These are phyloP conservation scores for Sicus ferrugineus DNA, from an alignment of 2,888 invertebrate genomes.

Conservation along the genomic window DNA sequence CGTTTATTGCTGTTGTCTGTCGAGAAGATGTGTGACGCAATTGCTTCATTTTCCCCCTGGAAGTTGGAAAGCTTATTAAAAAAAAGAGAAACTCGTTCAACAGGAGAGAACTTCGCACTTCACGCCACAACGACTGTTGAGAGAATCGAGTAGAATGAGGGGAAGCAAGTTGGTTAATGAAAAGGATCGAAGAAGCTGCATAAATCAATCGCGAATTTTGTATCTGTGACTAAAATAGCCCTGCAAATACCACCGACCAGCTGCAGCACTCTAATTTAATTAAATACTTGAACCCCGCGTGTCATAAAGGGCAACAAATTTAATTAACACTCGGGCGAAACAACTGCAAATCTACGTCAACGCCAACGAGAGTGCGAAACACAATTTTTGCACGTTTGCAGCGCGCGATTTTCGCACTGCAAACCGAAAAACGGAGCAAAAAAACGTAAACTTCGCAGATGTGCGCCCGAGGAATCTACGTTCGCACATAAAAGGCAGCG, in stretches of 20 bases:
- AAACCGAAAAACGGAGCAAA: neutral
- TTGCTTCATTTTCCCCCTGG: too few species aligned
- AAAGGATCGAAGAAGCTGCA: neutral
- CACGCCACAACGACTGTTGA: neutral
- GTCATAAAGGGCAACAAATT: neutral
- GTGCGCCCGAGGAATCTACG: too few species aligned
- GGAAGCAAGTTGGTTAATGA: neutral
- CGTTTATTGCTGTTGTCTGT: too few species aligned
- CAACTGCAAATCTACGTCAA: neutral
- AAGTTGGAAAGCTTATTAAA: too few species aligned
- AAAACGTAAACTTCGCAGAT: neutral
- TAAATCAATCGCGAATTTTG: too few species aligned
- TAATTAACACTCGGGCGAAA: conserved; percentile 4
- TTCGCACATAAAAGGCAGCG: too few species aligned
- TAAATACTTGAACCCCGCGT: neutral
- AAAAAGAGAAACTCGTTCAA: too few species aligned
- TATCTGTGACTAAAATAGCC: too few species aligned
- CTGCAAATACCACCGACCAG: too few species aligned
- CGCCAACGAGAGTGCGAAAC: neutral
- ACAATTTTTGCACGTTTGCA: neutral
- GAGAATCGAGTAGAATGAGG: neutral
- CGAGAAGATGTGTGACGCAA: too few species aligned
- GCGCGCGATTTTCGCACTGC: neutral
- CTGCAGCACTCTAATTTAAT: neutral
- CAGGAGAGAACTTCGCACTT: too few species aligned